A percentile compares a stretch with the other conserved stretches of the same genome.
Conservation (phyloP, 2,888 invertebrate species). For the Arge pagana region DNA sequence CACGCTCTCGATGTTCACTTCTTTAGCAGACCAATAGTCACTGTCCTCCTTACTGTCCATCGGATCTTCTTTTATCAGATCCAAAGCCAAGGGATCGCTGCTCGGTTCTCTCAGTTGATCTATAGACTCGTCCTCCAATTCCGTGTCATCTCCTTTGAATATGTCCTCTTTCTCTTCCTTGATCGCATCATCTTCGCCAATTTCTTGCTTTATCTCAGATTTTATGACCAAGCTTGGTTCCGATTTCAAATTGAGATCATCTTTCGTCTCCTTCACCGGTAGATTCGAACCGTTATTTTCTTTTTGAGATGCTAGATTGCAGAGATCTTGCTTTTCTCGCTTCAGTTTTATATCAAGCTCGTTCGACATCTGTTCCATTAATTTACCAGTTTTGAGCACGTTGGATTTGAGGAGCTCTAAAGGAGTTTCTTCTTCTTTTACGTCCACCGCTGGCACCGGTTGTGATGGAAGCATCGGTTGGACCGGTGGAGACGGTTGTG, state of each 20-base stretch:
- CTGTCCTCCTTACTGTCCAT: constrained; percentile 68
- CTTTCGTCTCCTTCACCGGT: constrained; percentile 24
- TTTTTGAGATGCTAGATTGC: constrained; percentile 10
- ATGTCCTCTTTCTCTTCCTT: constrained; percentile 35
- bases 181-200: constrained; percentile 38
- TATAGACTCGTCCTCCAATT: constrained; percentile 42
- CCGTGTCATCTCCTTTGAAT: constrained; percentile 35
- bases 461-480: constrained; percentile 38
- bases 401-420: constrained; percentile 9
- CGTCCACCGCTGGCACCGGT: constrained; percentile 30
- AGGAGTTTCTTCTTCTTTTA: constrained; percentile 32
- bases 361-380: constrained; percentile 30
- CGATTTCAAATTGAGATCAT: constrained; percentile 30
- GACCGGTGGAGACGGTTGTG: too few relatives aligned
- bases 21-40: constrained; percentile 79
- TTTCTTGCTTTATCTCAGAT: constrained; percentile 31
- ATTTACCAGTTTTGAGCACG: constrained; percentile 23
- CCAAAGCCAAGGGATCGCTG: constrained; percentile 46
- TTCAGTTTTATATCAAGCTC: constrained; percentile 33
- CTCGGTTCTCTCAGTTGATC: constrained; percentile 44
- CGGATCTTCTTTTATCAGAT: constrained; percentile 57
- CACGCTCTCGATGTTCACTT: constrained; percentile 79
- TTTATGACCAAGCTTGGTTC: constrained; percentile 41
- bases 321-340: constrained; percentile 30
- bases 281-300: constrained; percentile 1